phyloP scores from a whole-genome alignment of 2,888 invertebrate species.

The Phyllotreta striolata region DNA sequence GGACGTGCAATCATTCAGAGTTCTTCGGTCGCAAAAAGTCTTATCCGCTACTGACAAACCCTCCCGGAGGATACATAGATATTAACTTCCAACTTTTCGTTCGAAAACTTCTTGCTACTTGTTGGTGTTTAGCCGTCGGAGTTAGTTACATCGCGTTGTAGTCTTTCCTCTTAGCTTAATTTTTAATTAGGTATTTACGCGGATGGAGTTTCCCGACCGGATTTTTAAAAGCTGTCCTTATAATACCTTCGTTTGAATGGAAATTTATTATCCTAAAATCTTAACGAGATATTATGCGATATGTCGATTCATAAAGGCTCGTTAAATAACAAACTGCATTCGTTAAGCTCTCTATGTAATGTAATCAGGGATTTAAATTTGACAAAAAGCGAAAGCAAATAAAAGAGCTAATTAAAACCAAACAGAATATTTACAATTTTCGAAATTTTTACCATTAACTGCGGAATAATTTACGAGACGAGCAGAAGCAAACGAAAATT shows the following conservation, averaged over 20 bases:
- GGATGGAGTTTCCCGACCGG: too few species aligned
- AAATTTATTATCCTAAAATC: too few species aligned
- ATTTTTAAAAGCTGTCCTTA: too few species aligned
- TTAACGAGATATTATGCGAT: too few species aligned
- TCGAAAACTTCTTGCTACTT: conserved; percentile 10
- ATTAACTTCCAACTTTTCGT: conserved; percentile 17
- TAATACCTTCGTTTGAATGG: too few species aligned
- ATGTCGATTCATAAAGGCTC: too few species aligned
- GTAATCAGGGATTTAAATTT: conserved; percentile 4
- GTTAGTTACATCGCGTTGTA: too few species aligned
- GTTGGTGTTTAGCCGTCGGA: conserved; percentile 4
- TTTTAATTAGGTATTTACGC: too few species aligned
- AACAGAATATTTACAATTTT: conserved; percentile 19
- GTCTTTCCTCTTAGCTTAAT: too few species aligned
- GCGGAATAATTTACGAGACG: conserved; percentile 1
- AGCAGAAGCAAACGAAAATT: conserved; percentile 1
- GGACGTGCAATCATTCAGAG: conserved; percentile 14
- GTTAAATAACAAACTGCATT: neutral
- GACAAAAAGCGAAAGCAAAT: neutral
- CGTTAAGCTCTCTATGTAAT: neutral
- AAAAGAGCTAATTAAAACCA: conserved; percentile 10
- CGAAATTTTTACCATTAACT: conserved; percentile 20
- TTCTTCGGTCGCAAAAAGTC: conserved; percentile 17
- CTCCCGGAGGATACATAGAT: conserved; percentile 24
- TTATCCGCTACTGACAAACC: conserved; percentile 24